phyloP scores from a whole-genome alignment of 1,140 invertebrate genomes.

The Drosophila kurseongensis region DNA sequence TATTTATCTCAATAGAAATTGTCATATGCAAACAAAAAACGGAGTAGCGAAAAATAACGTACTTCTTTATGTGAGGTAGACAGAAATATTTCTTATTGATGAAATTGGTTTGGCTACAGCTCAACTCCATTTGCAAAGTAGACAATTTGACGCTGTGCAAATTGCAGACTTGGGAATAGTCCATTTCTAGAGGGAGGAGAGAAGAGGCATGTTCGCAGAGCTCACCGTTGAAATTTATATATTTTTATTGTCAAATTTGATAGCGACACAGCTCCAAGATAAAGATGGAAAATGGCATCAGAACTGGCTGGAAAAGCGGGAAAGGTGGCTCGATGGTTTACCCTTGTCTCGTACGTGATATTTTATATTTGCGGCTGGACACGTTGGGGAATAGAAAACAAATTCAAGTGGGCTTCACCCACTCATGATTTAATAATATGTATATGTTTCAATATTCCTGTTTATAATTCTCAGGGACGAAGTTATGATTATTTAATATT shows the following conservation, averaged over 20 bases:
- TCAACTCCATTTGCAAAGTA: slow-evolving; percentile 76
- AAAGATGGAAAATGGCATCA: slow-evolving; percentile 34
- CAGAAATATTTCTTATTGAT: slow-evolving; percentile 79
- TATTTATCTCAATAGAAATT: slow-evolving; percentile 45
- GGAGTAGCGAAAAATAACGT: slow-evolving; percentile 1
- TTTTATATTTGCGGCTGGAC: slow-evolving; percentile 64
- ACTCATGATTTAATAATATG: slow-evolving; percentile 62
- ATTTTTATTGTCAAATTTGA: slow-evolving; percentile 81
- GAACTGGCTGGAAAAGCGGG: slow-evolving; percentile 3
- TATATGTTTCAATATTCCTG: slow-evolving; percentile 25
- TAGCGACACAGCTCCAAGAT: slow-evolving; percentile 41
- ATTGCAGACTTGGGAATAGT: slow-evolving; percentile 73
- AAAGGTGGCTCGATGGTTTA: slow-evolving; percentile 31
- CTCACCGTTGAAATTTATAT: slow-evolving; percentile 44
- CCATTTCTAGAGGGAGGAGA: slow-evolving; percentile 10
- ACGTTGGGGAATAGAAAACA: slow-evolving; percentile 64
- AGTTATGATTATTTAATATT: slow-evolving; percentile 31
- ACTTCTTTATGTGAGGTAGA: slow-evolving; percentile 37
- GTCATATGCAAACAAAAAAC: slow-evolving; percentile 39
- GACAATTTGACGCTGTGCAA: slow-evolving; percentile 65
- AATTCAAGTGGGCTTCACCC: slow-evolving; percentile 6
- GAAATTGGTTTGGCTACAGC: slow-evolving; percentile 70
- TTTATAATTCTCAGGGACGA: slow-evolving; percentile 8
- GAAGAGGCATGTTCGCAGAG: slow-evolving; percentile 7
- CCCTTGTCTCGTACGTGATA: slow-evolving; percentile 80